Percentiles rank a stretch among this genome's conserved stretches.
Conservation (phyloP, 2,888 invertebrate species). For the Eristalinus sepulchralis region DNA sequence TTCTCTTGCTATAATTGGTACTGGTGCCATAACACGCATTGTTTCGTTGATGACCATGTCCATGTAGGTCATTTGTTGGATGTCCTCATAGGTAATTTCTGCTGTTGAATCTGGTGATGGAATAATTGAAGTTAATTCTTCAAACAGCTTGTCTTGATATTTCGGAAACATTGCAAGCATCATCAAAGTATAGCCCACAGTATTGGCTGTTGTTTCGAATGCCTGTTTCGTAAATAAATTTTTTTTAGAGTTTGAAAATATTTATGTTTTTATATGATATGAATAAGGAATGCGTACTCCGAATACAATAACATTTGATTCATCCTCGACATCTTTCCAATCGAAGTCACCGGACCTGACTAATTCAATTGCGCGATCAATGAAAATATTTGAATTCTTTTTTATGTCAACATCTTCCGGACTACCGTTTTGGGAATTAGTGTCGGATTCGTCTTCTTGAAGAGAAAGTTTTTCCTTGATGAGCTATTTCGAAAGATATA, state of each 20-base stretch:
- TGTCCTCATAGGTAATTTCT: slow-evolving; percentile 75
- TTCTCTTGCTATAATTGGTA: slow-evolving; percentile 77
- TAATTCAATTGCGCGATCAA: slow-evolving; percentile 76
- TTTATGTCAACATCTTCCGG: slow-evolving; percentile 41
- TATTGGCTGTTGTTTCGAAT: slow-evolving; percentile 79
- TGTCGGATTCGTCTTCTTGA: slow-evolving; percentile 40
- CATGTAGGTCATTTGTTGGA: slow-evolving; percentile 77
- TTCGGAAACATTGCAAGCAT: slow-evolving; percentile 61
- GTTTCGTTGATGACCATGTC: slow-evolving; percentile 78
- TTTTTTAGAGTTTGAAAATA: not conserved
- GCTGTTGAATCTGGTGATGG: slow-evolving; percentile 72
- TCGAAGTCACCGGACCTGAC: slow-evolving; percentile 74
- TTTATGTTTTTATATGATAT: not conserved
- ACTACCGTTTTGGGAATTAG: slow-evolving; percentile 47
- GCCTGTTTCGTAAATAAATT: slow-evolving; percentile 72
- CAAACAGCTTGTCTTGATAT: slow-evolving; percentile 74
- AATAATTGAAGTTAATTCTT: slow-evolving; percentile 76
- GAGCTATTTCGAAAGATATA: slow-evolving; percentile 64
- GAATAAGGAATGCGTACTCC: slow-evolving; percentile 73
- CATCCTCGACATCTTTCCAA: slow-evolving; percentile 76
- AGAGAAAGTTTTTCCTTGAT: slow-evolving; percentile 73
- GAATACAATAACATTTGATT: slow-evolving; percentile 77
- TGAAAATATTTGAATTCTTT: slow-evolving; percentile 68
- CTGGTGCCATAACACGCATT: slow-evolving; percentile 78
- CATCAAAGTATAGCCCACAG: slow-evolving; percentile 60